phyloP scores from a whole-genome alignment of 2,888 invertebrate species.

The Ophonus ardosiacus region DNA sequence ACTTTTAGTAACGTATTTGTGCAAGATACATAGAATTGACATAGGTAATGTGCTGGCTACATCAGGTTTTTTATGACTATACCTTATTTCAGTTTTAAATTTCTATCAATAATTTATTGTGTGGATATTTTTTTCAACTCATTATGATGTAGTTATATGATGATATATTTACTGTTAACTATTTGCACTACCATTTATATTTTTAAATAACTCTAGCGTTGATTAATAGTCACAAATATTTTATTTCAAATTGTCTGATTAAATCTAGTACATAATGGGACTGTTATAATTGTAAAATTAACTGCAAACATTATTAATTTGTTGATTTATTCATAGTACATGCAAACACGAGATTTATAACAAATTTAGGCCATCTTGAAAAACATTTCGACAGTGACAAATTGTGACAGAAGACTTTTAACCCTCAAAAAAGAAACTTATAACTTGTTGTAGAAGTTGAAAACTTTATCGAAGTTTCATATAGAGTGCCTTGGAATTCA shows the following conservation, averaged over 20 bases:
- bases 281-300: not conserved
- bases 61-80: too few relatives aligned
- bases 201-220: not conserved
- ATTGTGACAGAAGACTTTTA: conserved; percentile 57
- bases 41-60: too few relatives aligned
- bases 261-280: not conserved
- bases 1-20: too few relatives aligned
- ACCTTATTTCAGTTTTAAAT: too few relatives aligned
- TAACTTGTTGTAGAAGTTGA: conserved; percentile 41
- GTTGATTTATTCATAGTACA: not conserved
- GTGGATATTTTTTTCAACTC: too few relatives aligned
- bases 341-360: not conserved
- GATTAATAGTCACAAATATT: not conserved
- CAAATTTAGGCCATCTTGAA: not conserved
- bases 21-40: too few relatives aligned
- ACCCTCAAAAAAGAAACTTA: conserved; percentile 45
- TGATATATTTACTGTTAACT: not conserved
- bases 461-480: conserved; percentile 26
- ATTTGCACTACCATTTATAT: not conserved
- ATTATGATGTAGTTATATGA: not conserved
- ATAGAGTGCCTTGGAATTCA: not conserved
- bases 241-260: not conserved
- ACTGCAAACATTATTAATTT: not conserved
- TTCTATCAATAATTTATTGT: too few relatives aligned
- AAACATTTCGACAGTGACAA: conserved; percentile 54